phyloP scores from a whole-genome alignment of 1,140 invertebrate species.

The Mylabris phalerata region DNA sequence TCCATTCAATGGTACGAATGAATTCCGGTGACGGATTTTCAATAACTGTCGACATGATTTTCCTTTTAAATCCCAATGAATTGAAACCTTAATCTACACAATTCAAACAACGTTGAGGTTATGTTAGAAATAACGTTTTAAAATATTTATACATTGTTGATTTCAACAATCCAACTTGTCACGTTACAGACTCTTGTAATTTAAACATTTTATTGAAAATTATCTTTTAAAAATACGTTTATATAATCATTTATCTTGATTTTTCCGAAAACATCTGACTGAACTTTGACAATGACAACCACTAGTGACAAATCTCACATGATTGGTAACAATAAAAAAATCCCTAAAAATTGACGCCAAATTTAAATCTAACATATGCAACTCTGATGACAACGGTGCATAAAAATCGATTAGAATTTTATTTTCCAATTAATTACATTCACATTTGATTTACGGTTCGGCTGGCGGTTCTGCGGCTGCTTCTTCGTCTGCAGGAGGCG shows the following conservation, averaged over 20 bases:
- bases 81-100: background rate
- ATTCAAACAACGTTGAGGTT: background rate
- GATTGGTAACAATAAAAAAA: background rate
- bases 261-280: background rate
- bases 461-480: too few species aligned
- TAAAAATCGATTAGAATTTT: too few species aligned
- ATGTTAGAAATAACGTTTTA: background rate
- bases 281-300: constrained; percentile 13
- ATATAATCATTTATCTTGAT: background rate
- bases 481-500: constrained; percentile 2
- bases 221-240: background rate
- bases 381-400: too few species aligned
- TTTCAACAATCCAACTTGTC: background rate
- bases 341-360: constrained; percentile 2
- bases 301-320: constrained; percentile 6
- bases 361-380: background rate
- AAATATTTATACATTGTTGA: constrained; percentile 5
- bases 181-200: background rate
- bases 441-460: too few species aligned
- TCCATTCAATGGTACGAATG: constrained; percentile 91
- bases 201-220: background rate
- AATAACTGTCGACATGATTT: constrained; percentile 19
- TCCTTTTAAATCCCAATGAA: too few species aligned
- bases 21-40: constrained; percentile 51
- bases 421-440: too few species aligned